Evolutionary conservation across 2,888 invertebrate species (phyloP).

Genomic region (Pelosia muscerda): DNA sequence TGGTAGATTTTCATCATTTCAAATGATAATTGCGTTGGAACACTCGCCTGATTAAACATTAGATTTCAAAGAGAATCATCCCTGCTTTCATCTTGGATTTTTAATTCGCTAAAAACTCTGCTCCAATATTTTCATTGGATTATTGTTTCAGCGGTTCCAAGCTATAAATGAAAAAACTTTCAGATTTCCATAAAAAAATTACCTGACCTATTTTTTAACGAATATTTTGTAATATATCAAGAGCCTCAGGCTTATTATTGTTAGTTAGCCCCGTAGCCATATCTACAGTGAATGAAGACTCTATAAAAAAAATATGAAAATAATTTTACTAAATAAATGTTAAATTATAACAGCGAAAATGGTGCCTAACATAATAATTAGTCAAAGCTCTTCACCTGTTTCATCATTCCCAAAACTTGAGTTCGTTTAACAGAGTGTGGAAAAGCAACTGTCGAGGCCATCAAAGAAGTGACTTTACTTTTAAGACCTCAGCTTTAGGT

Average conservation of each 20-base stretch:
- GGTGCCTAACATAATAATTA: too few relatives aligned
- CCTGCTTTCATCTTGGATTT: constrained; percentile 12
- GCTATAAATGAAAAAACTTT: not conserved
- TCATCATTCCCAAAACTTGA: too few relatives aligned
- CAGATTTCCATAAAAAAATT: not conserved
- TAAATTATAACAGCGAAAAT: too few relatives aligned
- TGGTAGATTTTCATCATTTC: constrained; percentile 30
- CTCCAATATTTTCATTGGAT: constrained; percentile 13
- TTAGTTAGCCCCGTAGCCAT: too few relatives aligned
- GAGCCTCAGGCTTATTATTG: not conserved
- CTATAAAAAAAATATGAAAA: too few relatives aligned
- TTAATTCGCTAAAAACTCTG: constrained; percentile 8
- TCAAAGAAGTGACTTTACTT: too few relatives aligned
- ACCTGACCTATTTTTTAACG: not conserved
- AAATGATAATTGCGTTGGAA: constrained; percentile 41
- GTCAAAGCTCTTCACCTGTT: too few relatives aligned
- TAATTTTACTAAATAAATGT: too few relatives aligned
- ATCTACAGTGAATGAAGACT: too few relatives aligned
- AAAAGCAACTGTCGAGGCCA: too few relatives aligned
- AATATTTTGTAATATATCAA: not conserved
- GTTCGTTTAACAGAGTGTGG: too few relatives aligned
- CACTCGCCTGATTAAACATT: constrained; percentile 32
- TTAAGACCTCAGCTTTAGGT: too few relatives aligned
- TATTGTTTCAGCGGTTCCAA: not conserved
- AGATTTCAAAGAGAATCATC: constrained; percentile 5